Conservation (phyloP, 2,888 invertebrate species). For the Pandemis corylana region DNA sequence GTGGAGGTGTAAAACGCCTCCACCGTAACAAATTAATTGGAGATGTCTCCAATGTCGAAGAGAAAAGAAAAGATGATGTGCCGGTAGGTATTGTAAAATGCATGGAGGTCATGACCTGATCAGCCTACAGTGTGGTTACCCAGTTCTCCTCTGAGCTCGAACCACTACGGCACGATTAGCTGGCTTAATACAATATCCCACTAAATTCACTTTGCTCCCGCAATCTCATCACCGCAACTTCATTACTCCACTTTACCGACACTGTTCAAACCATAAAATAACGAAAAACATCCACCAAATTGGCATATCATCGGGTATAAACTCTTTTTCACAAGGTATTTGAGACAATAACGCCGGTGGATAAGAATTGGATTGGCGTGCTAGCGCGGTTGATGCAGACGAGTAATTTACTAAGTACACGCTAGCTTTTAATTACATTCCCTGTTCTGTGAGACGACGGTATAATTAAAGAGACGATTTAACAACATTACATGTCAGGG, state of each 20-base stretch:
- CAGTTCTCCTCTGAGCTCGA: neutral
- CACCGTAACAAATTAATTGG: too few relatives aligned
- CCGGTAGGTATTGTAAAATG: too few relatives aligned
- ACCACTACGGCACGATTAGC: neutral
- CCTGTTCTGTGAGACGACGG: conserved; percentile 22
- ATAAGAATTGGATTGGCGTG: conserved; percentile 7
- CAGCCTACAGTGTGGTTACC: neutral
- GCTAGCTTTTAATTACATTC: conserved; percentile 36
- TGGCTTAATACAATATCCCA: neutral
- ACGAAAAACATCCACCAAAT: conserved; percentile 1
- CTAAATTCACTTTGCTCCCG: neutral
- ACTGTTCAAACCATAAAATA: neutral
- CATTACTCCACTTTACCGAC: conserved; percentile 1
- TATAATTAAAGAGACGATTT: conserved; percentile 37
- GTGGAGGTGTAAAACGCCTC: too few relatives aligned
- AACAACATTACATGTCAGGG: conserved; percentile 30
- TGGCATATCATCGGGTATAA: conserved; percentile 1
- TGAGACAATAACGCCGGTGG: neutral
- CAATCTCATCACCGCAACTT: conserved; percentile 11
- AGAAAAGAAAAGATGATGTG: too few relatives aligned
- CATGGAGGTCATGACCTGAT: too few relatives aligned
- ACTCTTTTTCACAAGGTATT: neutral
- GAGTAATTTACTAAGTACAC: conserved; percentile 37
- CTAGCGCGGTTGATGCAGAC: neutral
- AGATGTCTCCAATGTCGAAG: too few relatives aligned